Base-by-base conservation (phyloP, 2,113 vertebrate species). In the Phainopepla nitens region DNA sequence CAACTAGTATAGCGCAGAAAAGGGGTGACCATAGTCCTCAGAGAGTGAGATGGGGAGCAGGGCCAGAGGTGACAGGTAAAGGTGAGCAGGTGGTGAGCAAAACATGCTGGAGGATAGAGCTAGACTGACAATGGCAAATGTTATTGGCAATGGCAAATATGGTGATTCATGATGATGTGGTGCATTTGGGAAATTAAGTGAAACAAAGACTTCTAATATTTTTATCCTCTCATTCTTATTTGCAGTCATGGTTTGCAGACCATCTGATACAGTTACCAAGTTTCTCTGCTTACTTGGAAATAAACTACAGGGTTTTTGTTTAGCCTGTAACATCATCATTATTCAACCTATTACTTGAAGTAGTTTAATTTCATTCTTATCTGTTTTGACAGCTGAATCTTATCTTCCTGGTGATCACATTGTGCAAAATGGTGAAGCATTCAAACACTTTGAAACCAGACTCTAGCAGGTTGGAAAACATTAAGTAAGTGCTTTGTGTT, bases 381-480 rank as follows among this genome's bases (percentile, higher is more conserved):
- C 97, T 98, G 97, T 99, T 98, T 97, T 97, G 97, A 98, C 98
- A 99, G 99, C 98, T 99, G 97, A 99, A 99, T 98, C 98, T 99
- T 98, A 99, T 99, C 98, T 99, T 99, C 98, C 98, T 99, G 98
- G 98, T 99, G 98, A 99, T 99, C 98, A 99, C 99, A 57, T 98
- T 99, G 98, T 99, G 99, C 98, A 99, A 99, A 98, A 99, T 99
- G 99, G 99, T 99, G 98, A 99, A 99, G 97, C 99, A 99, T 98
- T 99, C 99, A 69, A 99, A 99, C 97, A 99, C 99, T 97, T 98
- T 99, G 98, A 99, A 99, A 98, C 99, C 99, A 96, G 99, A 99
- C 98, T 99, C 99, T 94, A 99, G 99, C 98, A 99, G 99, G 98
- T 98, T 99, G 98, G 99, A 99, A 98, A 99, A 99, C 98, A 99